Conservation (phyloP, 2,797 vertebrate species). For the Bradypus variegatus region DNA sequence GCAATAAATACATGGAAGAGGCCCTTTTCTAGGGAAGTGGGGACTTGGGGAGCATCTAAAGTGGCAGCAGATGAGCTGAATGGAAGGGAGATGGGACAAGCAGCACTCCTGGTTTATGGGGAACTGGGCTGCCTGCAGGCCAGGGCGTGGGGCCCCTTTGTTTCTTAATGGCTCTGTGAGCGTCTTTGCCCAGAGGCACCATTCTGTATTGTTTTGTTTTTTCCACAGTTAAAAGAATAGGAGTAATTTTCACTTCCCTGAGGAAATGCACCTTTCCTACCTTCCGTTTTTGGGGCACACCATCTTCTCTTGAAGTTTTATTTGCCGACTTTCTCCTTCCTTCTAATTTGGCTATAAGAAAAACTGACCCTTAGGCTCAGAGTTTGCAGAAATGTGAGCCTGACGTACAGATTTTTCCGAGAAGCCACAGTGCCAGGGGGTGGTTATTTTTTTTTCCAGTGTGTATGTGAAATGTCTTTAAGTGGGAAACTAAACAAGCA, state of each 20-base stretch:
- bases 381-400: neutral
- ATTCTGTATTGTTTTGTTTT: neutral
- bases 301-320: neutral
- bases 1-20: fast-evolving
- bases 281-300: too few species aligned
- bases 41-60: fast-evolving
- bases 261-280: neutral
- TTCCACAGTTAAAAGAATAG: neutral
- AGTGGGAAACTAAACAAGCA: neutral
- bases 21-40: fast-evolving
- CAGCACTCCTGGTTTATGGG: fast-evolving
- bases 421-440: neutral
- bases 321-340: neutral
- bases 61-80: too few species aligned
- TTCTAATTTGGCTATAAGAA: neutral
- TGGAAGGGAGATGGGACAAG: fast-evolving
- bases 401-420: neutral
- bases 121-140: fast-evolving
- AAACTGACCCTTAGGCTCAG: neutral
- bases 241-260: neutral
- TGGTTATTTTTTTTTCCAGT: neutral
- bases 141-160: neutral
- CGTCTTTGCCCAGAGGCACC: too few species aligned
- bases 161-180: too few species aligned
- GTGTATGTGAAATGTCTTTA: neutral